These are phyloP conservation scores for Leuciscus waleckii DNA, from an alignment of 2,797 vertebrate species.

Conservation along the genomic window DNA sequence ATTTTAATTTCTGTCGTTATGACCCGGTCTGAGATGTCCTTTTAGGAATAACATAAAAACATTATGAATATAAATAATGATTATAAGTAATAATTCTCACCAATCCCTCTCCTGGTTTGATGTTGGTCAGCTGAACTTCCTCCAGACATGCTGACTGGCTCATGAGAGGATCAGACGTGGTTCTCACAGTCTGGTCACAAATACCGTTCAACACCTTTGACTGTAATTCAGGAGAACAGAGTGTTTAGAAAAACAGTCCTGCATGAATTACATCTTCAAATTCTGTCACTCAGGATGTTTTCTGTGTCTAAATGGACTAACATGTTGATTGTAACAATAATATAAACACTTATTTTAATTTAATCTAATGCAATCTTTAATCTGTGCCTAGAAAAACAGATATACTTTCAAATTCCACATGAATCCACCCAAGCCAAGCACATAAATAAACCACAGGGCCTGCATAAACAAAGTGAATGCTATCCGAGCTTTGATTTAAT, in stretches of 20 bases:
- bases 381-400: neutral
- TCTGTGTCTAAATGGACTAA: neutral
- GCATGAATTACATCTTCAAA: neutral
- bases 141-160: slow-evolving; percentile 86
- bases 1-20: neutral
- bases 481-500: slow-evolving; percentile 5
- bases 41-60: neutral
- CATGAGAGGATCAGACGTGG: slow-evolving; percentile 83
- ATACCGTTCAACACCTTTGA: slow-evolving; percentile 87
- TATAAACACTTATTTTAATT: neutral
- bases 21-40: neutral
- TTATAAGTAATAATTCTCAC: slow-evolving; percentile 75
- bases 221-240: slow-evolving; percentile 71
- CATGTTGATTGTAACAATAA: neutral
- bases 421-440: neutral
- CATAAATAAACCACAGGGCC: neutral
- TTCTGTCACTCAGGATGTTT: neutral
- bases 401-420: neutral
- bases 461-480: neutral
- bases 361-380: neutral
- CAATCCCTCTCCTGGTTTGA: slow-evolving; percentile 91
- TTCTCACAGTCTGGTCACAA: slow-evolving; percentile 88
- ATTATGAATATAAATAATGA: neutral
- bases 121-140: slow-evolving; percentile 87
- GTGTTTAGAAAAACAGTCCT: neutral